Evolutionary conservation across 2,113 vertebrate genomes (phyloP).

Genomic region (Podarcis raffonei): DNA sequence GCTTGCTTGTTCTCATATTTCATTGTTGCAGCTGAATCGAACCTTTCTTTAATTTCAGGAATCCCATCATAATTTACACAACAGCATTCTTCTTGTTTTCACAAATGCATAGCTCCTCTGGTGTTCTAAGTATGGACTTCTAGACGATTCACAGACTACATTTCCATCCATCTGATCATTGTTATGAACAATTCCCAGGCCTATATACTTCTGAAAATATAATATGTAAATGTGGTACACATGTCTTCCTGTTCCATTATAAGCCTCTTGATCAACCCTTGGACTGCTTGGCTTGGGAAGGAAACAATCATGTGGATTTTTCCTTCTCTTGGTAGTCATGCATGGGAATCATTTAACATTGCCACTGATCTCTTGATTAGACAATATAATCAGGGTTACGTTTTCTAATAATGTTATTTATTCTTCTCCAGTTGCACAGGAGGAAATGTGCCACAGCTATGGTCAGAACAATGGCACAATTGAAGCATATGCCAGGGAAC

Average conservation of each 20-base stretch:
- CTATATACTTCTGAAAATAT: not conserved
- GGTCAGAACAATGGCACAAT: not conserved
- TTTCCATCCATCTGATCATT: not conserved
- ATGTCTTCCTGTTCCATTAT: not conserved
- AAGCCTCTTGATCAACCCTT: not conserved
- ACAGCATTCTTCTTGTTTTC: not conserved
- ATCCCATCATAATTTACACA: not conserved
- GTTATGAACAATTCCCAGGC: not conserved
- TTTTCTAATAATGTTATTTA: not conserved
- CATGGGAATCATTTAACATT: not conserved
- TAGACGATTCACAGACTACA: not conserved
- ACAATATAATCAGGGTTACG: not conserved
- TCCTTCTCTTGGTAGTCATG: not conserved
- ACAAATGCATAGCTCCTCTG: not conserved
- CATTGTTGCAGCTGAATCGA: too few species aligned
- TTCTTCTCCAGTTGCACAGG: not conserved
- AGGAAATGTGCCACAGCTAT: not conserved
- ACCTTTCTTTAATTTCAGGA: not conserved
- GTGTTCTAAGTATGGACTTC: not conserved
- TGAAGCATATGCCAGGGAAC: not conserved
- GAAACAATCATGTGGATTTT: not conserved
- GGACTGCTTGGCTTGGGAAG: not conserved
- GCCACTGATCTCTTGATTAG: too few species aligned
- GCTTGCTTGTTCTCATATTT: not conserved
- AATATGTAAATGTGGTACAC: not conserved